phyloP scores from a whole-genome alignment of 2,888 invertebrate genomes.

The Periphyllus acericola region DNA sequence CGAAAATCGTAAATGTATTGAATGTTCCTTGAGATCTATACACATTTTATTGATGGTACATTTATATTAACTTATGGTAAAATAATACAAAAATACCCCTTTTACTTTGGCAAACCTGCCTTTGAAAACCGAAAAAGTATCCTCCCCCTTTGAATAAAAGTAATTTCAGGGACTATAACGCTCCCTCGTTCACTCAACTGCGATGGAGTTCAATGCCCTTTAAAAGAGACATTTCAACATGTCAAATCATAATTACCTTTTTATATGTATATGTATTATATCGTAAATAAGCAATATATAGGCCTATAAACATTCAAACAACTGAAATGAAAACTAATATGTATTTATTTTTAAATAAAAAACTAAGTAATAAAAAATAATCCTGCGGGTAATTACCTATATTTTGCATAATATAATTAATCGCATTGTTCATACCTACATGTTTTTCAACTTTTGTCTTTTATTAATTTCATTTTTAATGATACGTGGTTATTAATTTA shows the following conservation, averaged over 20 bases:
- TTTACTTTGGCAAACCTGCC: constrained; percentile 49
- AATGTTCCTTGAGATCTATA: not conserved
- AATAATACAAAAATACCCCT: constrained; percentile 37
- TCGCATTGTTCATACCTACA: not conserved
- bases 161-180: constrained; percentile 27
- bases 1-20: not conserved
- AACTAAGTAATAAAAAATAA: not conserved
- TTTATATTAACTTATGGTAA: constrained; percentile 22
- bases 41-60: not conserved
- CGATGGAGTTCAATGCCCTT: constrained; percentile 38
- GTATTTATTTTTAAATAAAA: too few species aligned
- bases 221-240: constrained; percentile 37
- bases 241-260: constrained; percentile 39
- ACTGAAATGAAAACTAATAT: not conserved
- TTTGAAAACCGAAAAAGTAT: not conserved
- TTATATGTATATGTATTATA: not conserved
- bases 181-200: constrained; percentile 12
- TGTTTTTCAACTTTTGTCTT: not conserved
- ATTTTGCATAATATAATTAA: not conserved
- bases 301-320: not conserved
- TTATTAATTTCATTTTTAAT: not conserved
- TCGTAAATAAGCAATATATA: not conserved
- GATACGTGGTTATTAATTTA: not conserved
- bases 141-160: constrained; percentile 31
- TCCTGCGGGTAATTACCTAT: not conserved